Percentiles rank a stretch among this genome's conserved stretches.
phyloP scores from a whole-genome alignment of 2,888 invertebrate genomes.

The Trachelus iudaicus region DNA sequence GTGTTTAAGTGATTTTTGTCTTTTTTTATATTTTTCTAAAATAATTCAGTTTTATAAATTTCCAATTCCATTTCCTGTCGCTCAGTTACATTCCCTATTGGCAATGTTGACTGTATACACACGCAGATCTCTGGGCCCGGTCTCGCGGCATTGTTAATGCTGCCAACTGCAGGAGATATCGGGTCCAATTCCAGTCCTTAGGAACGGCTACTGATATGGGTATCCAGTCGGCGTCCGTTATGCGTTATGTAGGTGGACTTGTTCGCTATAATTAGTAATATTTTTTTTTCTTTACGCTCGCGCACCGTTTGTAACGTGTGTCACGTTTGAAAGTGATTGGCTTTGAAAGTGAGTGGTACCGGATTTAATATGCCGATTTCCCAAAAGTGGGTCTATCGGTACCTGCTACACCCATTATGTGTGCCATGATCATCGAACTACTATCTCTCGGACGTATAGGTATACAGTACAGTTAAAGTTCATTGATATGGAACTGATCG shows the following conservation, averaged over 20 bases:
- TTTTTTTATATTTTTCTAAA: background rate
- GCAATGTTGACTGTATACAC: constrained; percentile 16
- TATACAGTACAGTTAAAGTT: background rate
- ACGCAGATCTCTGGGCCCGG: constrained; percentile 19
- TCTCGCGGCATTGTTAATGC: constrained; percentile 29
- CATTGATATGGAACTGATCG: background rate
- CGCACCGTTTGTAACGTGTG: constrained; percentile 18
- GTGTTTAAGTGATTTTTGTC: too few species aligned
- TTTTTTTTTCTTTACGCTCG: constrained; percentile 25
- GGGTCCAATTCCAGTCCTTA: constrained; percentile 11
- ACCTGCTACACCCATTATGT: background rate
- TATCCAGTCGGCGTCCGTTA: constrained; percentile 6
- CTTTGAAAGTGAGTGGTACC: background rate
- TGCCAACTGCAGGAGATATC: constrained; percentile 15
- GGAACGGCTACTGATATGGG: constrained; percentile 11
- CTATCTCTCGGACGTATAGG: background rate
- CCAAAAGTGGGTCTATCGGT: background rate
- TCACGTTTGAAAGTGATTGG: constrained; percentile 17
- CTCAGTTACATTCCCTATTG: constrained; percentile 10
- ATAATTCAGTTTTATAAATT: background rate
- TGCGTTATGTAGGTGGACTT: constrained; percentile 23
- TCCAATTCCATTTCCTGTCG: constrained; percentile 4
- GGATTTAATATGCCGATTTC: background rate
- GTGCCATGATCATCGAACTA: background rate
- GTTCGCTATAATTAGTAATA: constrained; percentile 22